Evolutionary conservation across 53 echinoderm and acorn worm genomes (phyloP).

Genomic region (Zoroaster sp.): DNA sequence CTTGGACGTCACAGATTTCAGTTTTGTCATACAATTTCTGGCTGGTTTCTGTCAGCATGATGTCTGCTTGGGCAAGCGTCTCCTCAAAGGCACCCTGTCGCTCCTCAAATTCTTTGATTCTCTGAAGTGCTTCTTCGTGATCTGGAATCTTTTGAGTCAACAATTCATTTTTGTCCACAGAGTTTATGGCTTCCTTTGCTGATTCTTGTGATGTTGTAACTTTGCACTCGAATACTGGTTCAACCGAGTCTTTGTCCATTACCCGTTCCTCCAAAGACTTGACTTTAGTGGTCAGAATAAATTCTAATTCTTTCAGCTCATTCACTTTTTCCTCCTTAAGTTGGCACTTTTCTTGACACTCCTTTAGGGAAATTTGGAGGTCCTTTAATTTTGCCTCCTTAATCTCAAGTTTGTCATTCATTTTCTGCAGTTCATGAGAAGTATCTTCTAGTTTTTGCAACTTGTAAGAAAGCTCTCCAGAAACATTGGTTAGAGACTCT

Average conservation of each 20-base stretch:
- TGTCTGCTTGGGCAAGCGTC: conserved; percentile 87
- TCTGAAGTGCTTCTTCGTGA: conserved; percentile 19
- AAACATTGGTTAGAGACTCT: neutral
- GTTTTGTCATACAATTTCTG: conserved; percentile 41
- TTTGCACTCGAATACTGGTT: neutral
- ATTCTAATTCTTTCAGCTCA: conserved; percentile 32
- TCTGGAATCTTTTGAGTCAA: neutral
- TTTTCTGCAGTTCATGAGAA: conserved; percentile 47
- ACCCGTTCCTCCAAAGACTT: neutral
- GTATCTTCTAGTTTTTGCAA: conserved; percentile 39
- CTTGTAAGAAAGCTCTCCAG: conserved; percentile 20
- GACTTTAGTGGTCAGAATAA: neutral
- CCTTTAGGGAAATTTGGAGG: conserved; percentile 18
- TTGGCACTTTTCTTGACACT: conserved; percentile 13
- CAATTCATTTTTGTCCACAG: conserved; percentile 8
- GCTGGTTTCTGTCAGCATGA: conserved; percentile 67
- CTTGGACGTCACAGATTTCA: conserved; percentile 7
- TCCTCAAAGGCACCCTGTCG: conserved; percentile 84
- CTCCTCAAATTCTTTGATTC: conserved; percentile 64
- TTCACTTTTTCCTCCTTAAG: conserved; percentile 43
- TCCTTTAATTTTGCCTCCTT: conserved; percentile 20
- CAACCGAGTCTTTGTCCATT: neutral
- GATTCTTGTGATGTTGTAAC: conserved; percentile 5
- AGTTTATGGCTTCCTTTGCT: neutral
- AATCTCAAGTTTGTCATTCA: conserved; percentile 42